phyloP scores from a whole-genome alignment of 1,140 invertebrate species.

The Paramacrobiotus metropolitanus region DNA sequence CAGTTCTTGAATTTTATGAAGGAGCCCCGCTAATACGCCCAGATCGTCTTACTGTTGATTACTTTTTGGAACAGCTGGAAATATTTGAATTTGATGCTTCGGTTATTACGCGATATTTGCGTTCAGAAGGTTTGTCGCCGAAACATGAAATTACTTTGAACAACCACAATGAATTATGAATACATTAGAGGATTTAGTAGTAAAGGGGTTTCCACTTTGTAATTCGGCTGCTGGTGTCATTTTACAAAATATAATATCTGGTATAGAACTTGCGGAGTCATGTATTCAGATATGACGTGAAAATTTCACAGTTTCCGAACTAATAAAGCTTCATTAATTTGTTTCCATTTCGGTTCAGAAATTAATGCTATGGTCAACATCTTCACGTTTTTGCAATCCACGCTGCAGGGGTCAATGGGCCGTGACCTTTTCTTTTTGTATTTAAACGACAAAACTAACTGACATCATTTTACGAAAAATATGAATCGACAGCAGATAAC shows the following conservation, averaged over 20 bases:
- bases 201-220: neutral
- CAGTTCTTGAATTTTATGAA: neutral
- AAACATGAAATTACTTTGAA: neutral
- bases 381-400: too few species aligned
- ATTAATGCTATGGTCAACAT: too few species aligned
- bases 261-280: neutral
- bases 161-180: neutral
- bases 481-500: too few species aligned
- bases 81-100: neutral
- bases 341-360: too few species aligned
- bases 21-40: neutral
- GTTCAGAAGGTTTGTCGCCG: neutral
- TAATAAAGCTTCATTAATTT: too few species aligned
- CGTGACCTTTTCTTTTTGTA: too few species aligned
- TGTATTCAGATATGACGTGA: neutral
- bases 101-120: neutral
- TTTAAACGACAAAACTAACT: too few species aligned
- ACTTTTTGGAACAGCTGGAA: conserved; percentile 1
- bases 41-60: neutral
- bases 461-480: too few species aligned
- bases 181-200: neutral
- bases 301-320: neutral
- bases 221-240: neutral
- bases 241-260: too few species aligned
- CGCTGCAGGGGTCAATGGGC: too few species aligned